A percentile compares a stretch with the other conserved stretches of the same genome.
Conservation (phyloP, 2,797 vertebrate genomes). For the Yasuhikotakia modesta region DNA sequence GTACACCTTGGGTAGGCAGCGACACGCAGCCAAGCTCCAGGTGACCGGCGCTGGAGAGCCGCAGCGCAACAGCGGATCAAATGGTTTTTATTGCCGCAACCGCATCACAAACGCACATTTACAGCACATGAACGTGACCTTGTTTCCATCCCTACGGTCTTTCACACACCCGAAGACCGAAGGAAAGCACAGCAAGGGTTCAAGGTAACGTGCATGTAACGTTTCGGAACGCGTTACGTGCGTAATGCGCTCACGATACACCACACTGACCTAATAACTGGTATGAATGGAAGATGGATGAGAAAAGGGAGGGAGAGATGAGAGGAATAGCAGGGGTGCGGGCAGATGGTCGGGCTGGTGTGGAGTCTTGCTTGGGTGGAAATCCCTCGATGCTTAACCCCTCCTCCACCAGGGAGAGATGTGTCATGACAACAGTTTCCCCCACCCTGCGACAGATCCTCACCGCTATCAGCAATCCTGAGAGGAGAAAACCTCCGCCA, state of each 20-base stretch:
- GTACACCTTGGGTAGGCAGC: background rate
- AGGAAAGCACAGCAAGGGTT: background rate
- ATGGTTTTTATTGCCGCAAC: background rate
- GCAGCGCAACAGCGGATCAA: background rate
- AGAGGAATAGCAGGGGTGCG: slow-evolving; percentile 30
- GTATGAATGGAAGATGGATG: slow-evolving; percentile 20
- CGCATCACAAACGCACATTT: background rate
- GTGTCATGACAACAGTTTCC: slow-evolving; percentile 54
- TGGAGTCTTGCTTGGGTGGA: slow-evolving; percentile 56
- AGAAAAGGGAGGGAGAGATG: slow-evolving; percentile 28
- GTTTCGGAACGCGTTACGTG: background rate
- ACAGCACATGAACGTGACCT: slow-evolving; percentile 7
- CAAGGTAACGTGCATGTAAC: background rate
- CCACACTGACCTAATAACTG: slow-evolving; percentile 28
- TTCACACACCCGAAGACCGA: background rate
- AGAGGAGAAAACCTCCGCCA: slow-evolving; percentile 24
- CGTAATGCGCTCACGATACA: slow-evolving; percentile 19
- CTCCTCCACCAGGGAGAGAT: slow-evolving; percentile 60
- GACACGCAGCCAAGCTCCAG: background rate
- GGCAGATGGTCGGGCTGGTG: slow-evolving; percentile 61
- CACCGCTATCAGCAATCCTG: slow-evolving; percentile 22
- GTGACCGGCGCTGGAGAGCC: slow-evolving; percentile 1
- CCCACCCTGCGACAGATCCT: slow-evolving; percentile 44
- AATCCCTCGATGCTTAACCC: slow-evolving; percentile 62
- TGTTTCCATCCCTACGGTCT: background rate